Base-by-base conservation (phyloP, 1,140 invertebrate genomes). In the Pantala flavescens region DNA sequence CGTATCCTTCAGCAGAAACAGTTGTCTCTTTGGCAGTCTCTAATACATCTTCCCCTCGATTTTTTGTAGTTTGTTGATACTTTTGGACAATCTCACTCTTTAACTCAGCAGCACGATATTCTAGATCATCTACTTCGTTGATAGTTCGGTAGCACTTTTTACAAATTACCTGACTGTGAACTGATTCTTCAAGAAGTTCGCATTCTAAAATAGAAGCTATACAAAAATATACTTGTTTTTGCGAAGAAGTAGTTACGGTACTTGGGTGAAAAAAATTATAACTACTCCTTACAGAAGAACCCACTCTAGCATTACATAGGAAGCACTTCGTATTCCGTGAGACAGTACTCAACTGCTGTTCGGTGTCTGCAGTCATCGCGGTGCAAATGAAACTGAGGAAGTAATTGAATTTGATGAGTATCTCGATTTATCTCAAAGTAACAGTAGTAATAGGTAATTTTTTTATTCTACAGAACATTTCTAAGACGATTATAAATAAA, bases 141-240 rank as follows among this genome's bases (percentile, higher is more conserved):
- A 77, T 24, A 11, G 76, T 49, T 71, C 76, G 76, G 73, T 75
- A 77, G 49, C 77, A 77, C 28, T 77, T 77, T 71, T 77, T 77
- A 28, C 77, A 77, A 7, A 77, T 75, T 21, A 76, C 76, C 28
- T 73, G 75, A 7, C 75, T 76, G 73, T 77, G 77, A 28, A 77
- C 74, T 28, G 36, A 43, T 21, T 76, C 70, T 16, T 76, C 21
- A 55, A 74, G 75, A 28, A 77, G 55, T 63, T 76, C 77, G n/a
- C 71, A 55, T 36, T 76, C 75, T 43, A 77, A 55, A 43, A 77
- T 77, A 71, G 73, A 71, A 71, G 75, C 76, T 79, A 82, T 28
- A 72, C 71, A 36, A 28, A 36, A 28, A 42, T 28, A 28, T 11
- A 72, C 24, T 24, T 36, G 24, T 42, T 72, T 72, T 21, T 72